Conservation (phyloP, 2,888 invertebrate genomes). For the Drosophila mayaguana region DNA sequence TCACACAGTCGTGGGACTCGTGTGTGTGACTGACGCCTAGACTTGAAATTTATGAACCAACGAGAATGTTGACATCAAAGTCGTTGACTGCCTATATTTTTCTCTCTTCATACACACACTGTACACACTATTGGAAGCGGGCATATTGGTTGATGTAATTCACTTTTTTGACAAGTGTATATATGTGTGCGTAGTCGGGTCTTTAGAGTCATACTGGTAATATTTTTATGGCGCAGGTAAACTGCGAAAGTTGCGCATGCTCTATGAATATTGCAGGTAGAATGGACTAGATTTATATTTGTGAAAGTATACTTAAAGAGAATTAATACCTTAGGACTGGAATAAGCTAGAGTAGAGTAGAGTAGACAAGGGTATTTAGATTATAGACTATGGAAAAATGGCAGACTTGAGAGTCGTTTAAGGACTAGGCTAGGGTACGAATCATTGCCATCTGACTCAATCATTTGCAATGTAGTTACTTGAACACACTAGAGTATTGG, state of each 20-base stretch:
- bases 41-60: slow-evolving; percentile 45
- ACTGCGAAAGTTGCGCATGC: background rate
- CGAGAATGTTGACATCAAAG: slow-evolving; percentile 43
- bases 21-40: slow-evolving; percentile 45
- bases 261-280: background rate
- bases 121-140: background rate
- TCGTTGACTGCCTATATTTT: slow-evolving; percentile 25
- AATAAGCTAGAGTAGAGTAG: background rate
- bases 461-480: too few species aligned
- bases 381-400: background rate
- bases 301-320: background rate
- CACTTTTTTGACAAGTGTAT: background rate
- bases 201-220: too few species aligned
- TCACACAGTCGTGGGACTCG: slow-evolving; percentile 2
- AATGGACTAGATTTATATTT: background rate
- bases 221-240: background rate
- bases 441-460: background rate
- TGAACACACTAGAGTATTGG: background rate
- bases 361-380: background rate
- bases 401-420: background rate
- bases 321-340: background rate
- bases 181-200: background rate
- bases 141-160: background rate
- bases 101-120: slow-evolving; percentile 1
- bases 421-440: background rate